A percentile compares a stretch with the other conserved stretches of the same genome.
phyloP scores from a whole-genome alignment of 1,140 invertebrate species.

The Drosophila ficusphila region DNA sequence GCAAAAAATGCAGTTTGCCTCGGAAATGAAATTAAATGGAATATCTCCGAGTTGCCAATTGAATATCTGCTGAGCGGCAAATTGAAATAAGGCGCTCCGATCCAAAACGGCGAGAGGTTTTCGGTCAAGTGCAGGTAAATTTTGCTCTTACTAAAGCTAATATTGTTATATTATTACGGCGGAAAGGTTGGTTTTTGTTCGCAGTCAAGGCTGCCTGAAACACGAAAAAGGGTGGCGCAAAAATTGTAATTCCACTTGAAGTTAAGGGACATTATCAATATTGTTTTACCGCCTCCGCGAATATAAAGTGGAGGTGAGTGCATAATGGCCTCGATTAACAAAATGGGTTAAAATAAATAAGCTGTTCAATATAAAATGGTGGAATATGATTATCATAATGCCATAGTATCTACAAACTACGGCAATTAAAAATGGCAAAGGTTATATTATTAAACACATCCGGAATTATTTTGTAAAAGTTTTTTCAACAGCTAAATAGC shows the following conservation, averaged over 20 bases:
- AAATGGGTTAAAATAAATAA: not conserved
- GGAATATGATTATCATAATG: not conserved
- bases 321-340: not conserved
- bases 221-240: not conserved
- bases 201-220: not conserved
- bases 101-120: slow-evolving; percentile 11
- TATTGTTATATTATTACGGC: slow-evolving; percentile 31
- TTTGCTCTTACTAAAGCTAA: slow-evolving; percentile 29
- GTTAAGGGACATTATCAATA: slow-evolving; percentile 5
- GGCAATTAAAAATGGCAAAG: not conserved
- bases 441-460: not conserved
- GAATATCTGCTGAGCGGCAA: slow-evolving; percentile 34
- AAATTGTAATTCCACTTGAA: not conserved
- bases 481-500: not conserved
- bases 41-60: slow-evolving; percentile 34
- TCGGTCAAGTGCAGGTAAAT: slow-evolving; percentile 37
- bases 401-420: not conserved
- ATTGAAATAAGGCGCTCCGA: slow-evolving; percentile 28
- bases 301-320: slow-evolving; percentile 1
- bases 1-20: slow-evolving; percentile 52
- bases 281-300: slow-evolving; percentile 2
- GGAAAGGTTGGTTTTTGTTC: not conserved
- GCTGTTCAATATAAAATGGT: not conserved
- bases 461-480: not conserved
- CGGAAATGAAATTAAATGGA: slow-evolving; percentile 64